phyloP scores from a whole-genome alignment of 92 coral and sea anemone genomes.

The Actinernus sp. region DNA sequence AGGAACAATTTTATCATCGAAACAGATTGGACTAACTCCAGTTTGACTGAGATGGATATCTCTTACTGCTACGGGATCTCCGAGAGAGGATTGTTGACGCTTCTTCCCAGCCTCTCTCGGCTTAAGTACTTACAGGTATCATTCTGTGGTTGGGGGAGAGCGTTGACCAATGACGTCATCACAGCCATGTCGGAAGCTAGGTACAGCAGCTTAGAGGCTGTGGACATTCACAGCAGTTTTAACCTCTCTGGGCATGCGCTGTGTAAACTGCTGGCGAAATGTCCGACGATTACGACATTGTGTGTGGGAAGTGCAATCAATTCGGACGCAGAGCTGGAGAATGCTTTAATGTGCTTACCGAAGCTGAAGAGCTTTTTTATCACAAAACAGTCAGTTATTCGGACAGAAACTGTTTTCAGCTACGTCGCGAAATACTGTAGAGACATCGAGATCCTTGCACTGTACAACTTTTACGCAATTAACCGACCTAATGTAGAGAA shows the following conservation, averaged over 20 bases:
- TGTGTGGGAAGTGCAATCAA: slow-evolving; percentile 77
- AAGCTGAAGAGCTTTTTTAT: slow-evolving; percentile 68
- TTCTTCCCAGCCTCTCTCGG: slow-evolving; percentile 58
- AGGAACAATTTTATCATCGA: slow-evolving; percentile 50
- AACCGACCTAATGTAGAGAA: slow-evolving; percentile 65
- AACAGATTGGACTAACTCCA: slow-evolving; percentile 64
- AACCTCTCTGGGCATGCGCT: slow-evolving; percentile 67
- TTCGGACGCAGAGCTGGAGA: slow-evolving; percentile 67
- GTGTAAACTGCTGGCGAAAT: slow-evolving; percentile 48
- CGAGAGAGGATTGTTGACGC: slow-evolving; percentile 49
- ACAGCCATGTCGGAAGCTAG: slow-evolving; percentile 49
- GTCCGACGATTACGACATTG: slow-evolving; percentile 54
- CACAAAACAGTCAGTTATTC: slow-evolving; percentile 75
- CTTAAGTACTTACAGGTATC: slow-evolving; percentile 75
- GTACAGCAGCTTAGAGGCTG: slow-evolving; percentile 38
- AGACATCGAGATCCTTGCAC: slow-evolving; percentile 63
- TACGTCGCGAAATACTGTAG: slow-evolving; percentile 52
- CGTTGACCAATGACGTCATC: slow-evolving; percentile 67
- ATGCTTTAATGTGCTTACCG: slow-evolving; percentile 47
- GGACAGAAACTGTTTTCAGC: slow-evolving; percentile 67
- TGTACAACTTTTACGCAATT: slow-evolving; percentile 78
- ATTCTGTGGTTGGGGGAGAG: slow-evolving; percentile 88
- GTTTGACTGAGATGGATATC: slow-evolving; percentile 72
- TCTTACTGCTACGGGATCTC: slow-evolving; percentile 81
- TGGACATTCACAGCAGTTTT: slow-evolving; percentile 83